Base-by-base conservation (phyloP, 1,140 invertebrate species). In the Pseudobourletiella spinata region DNA sequence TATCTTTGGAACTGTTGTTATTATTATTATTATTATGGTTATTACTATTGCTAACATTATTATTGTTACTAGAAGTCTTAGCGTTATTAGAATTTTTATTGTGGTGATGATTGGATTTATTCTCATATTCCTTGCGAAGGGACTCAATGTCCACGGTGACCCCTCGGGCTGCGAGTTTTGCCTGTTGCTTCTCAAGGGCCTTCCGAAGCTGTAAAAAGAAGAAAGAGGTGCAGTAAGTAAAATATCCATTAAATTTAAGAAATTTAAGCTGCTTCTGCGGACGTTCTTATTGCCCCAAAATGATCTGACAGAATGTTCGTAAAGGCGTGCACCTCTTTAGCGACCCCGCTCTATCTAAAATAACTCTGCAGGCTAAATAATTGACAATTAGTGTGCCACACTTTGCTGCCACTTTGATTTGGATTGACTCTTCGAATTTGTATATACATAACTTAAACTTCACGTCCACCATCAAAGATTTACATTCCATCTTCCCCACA, bases 161-260 rank as follows among this genome's bases (percentile, higher is more conserved):
- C 57, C 89, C 91, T 75, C 93, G 92, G 29, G 88, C 86, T 26
- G 89, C 84, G 63, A 95, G 79, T 75, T 95, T 93, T 68, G 89
- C 81, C 67, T 91, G 90, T 76, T 95, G 91, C 57, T 91, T 80
- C 74, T 95, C 91, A 65, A 95, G 81, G 66, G 92, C 89, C 77
- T 97, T 97, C 71, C 89, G 82, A 71, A 95, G 79, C 77, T 96
- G 42, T 28, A 63, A 57, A 24, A 30, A 20, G 46, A 26, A 43
- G 18, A 20, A 6, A 24, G 2, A 44, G n/a, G n/a, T n/a, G n/a
- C n/a, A n/a, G n/a, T n/a, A n/a, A n/a, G n/a, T 57, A 50, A 57
- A 57, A 50, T 57, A 8, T 57, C 18, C 20, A 8, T 25, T 29
- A 20, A 55, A 25, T 20, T n/a, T n/a, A n/a, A n/a, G n/a, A n/a